Base-by-base conservation (phyloP, 2,113 vertebrate genomes). In the Misgurnus mizolepis region DNA sequence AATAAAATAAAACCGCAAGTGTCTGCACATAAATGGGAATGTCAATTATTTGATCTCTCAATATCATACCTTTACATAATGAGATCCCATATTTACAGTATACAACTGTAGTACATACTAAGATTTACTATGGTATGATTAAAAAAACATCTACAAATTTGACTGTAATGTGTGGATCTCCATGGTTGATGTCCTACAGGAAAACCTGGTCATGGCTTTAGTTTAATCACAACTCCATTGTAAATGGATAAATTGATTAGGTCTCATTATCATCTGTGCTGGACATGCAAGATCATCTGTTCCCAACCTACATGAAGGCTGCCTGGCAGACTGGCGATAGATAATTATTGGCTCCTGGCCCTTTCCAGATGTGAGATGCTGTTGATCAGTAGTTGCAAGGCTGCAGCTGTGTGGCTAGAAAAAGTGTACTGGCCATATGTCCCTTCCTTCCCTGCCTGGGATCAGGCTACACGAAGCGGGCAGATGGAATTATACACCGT, bases 291-390 rank as follows among this genome's bases (percentile, higher is more conserved):
- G 66, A 45, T 27, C 39, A 12, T 77, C 62, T 77, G 75, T 50
- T 77, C 6, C 55, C 15, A 66, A 41, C 47, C 62, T 53, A 14
- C 47, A 76, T 76, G 47, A 43, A 67, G 67, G 49, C 75, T 65
- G 45, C 66, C 39, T 64, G 56, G 11, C 53, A 74, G 76, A 72
- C 27, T 14, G 49, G 55, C 55, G 58, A 43, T 40, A 67, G 80
- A 61, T 82, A 79, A 79, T 82, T 70, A 53, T 58, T 75, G 70
- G 76, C 69, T 49, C 12, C 41, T 70, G 56, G 64, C 22, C 18
- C 9, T 76, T 7, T 67, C 60, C 69, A 70, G 80, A 67, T 79
- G 82, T 68, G 65, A 49, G 50, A 58, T 60, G 45, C 7, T 78
- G 56, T 68, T 69, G 70, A 66, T 69, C 50, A 11, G 2, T 18